Evolutionary conservation across 2,888 invertebrate genomes (phyloP).

Genomic region (Coelinius sp.): DNA sequence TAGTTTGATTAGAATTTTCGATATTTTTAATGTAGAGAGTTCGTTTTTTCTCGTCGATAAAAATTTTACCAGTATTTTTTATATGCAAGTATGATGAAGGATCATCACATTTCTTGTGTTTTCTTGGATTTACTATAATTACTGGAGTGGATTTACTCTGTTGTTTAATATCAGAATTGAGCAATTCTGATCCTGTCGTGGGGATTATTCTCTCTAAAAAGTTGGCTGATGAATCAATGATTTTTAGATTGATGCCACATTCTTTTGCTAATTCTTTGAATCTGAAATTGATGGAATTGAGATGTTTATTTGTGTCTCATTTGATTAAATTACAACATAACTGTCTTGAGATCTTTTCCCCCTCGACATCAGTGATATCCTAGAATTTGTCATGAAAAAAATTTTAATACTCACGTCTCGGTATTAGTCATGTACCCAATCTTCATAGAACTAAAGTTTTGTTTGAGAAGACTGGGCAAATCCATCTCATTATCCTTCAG

Average conservation of each 20-base stretch:
- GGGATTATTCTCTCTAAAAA: constrained; percentile 62
- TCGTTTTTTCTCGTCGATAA: constrained; percentile 52
- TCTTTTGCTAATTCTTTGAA: constrained; percentile 53
- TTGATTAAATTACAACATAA: not conserved
- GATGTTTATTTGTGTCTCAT: not conserved
- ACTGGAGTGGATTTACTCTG: not conserved
- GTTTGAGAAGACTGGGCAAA: constrained; percentile 54
- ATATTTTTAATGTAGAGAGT: constrained; percentile 45
- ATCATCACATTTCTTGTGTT: constrained; percentile 52
- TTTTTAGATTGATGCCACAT: constrained; percentile 54
- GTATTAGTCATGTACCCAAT: constrained; percentile 60
- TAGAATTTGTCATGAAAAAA: constrained; percentile 26
- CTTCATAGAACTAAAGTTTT: constrained; percentile 59
- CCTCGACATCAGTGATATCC: too few species aligned
- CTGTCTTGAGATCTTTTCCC: too few species aligned
- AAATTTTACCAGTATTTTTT: constrained; percentile 52
- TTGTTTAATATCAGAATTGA: not conserved
- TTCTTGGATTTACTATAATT: too few species aligned
- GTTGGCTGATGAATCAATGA: constrained; percentile 57
- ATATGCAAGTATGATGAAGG: constrained; percentile 52
- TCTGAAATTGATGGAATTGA: constrained; percentile 47
- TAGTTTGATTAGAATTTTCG: not conserved
- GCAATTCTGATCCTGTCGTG: constrained; percentile 40
- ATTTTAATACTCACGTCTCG: constrained; percentile 57
- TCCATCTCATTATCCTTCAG: constrained; percentile 53